Base-by-base conservation (phyloP, 1,140 invertebrate species). In the Tetramorium simillimum region DNA sequence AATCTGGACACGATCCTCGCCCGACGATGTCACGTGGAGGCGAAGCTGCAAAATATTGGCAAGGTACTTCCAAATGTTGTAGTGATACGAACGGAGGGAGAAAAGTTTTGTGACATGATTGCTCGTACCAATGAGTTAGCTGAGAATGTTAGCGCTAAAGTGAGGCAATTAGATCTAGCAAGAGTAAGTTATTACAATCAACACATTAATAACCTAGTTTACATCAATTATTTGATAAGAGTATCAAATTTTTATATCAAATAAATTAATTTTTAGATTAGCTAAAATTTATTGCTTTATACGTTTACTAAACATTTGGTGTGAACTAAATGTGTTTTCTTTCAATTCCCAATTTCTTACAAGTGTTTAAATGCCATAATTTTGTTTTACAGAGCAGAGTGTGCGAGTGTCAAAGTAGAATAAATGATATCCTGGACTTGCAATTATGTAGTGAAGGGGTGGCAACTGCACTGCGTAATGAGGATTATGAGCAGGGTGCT, bases 381-480 rank as follows among this genome's bases (percentile, higher is more conserved):
- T 21, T 78, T 76, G 53, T 70, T 86, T 85, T 58, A 67, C 90
- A 99, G 98, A 98, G 97, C 89, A 96, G 98, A 89, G 99, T 99
- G 0, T 98, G 98, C 21, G 98, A 99, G 91, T 99, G 98, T 94
- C 98, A 99, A 92, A 97, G 98, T 91, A 96, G 99, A 88, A 99
- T 99, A 0, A 98, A 99, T 93, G 99, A 99, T 95, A 96, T 99
- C 28, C 97, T 99, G 84, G 99, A 99, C 95, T 96, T 99, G 28
- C 98, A 99, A 94, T 96, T 99, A 65, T 99, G 99, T 94, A 99
- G 98, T 86, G 98, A 99, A 95, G 99, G 99, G 63, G 99, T 99
- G 0, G 97, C 99, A 86, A 97, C 97, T 63, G 99, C 99, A 14
- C 97, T 99, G 40, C 96, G 97, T 90, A 98, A 98, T 93, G 98